Evolutionary conservation across 1,140 invertebrate species (phyloP), one percentile per base, ranked within the genome.

Genomic region (Drosophila varians): DNA sequence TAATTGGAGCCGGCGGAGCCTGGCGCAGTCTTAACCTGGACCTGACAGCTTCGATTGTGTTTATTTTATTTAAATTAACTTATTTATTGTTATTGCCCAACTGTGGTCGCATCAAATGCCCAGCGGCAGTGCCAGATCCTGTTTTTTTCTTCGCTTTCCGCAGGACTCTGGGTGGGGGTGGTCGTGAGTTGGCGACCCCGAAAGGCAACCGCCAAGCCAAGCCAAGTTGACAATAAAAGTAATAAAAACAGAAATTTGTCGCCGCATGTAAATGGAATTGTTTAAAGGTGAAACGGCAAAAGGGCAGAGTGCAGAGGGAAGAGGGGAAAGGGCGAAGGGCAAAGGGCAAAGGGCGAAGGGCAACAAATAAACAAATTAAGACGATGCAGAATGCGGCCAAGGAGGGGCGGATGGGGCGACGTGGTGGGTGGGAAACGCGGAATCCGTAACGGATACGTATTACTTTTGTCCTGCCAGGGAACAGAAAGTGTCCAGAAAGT

Each of bases 31-130:
- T 9, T 16, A 6, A 7, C 18, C 1, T 38, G 36, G 0, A 12
- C 4, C 1, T 36, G 61, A 66, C 74, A 71, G 61, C 48, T 62
- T 64, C 72, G 84, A 86, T 87, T 86, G 73, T 86, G 72, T 87
- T 86, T 86, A 86, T 86, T 87, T 73, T 87, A 86, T 86, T 87
- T 77, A 86, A 87, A 86, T 86, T 80, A 86, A 86, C 80, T 86
- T 87, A 87, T 87, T 86, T 86, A 86, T 87, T 80, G 82, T 86
- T 77, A 82, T 80, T 58, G 60, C 66, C 61, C 40, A 21, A 46
- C 23, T 45, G 68, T 19, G 49, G 23, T 40, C 28, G 34, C 56
- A 40, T 53, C 48, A 64, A 62, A 40, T 49, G 69, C 25, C 69
- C 66, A 71, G 12, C 19, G 66, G 28, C 36, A 11, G 18, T 48